Evolutionary conservation across 2,797 vertebrate genomes (phyloP), one percentile per base, ranked within the genome.

Genomic region (Loriculus beryllinus): DNA sequence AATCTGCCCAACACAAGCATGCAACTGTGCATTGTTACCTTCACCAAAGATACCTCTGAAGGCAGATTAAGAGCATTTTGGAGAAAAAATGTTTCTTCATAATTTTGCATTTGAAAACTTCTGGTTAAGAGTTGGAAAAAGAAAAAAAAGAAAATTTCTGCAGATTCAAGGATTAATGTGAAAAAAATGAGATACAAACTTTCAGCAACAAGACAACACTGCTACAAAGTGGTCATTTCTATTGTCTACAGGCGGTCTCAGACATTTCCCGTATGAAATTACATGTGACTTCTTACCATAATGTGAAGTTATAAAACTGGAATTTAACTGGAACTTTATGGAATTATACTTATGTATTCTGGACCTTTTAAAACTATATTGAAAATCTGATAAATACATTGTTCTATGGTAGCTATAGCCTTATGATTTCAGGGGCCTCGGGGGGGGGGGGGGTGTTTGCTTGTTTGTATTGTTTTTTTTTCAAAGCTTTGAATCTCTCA

Each of bases 191-290:
- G 59, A 35, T 69, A 92, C 75, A 93, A 95, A 92, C 87, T 86
- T 97, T 93, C 89, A 95, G 82, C 94, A 97, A 92, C 37, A 67
- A 74, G 68, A 67, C 96, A 97, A 92, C 94, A 92, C 80, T 95
- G 68, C 84, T 93, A 86, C 51, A 89, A 92, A 57, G 57, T 42
- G 23, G 56, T 86, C 70, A 91, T 94, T 96, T 97, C 95, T 95
- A 43, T 84, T 95, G 82, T 92, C 72, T 91, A 90, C 90, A 97
- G 89, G 74, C 69, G 42, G 51, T 94, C 83, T 95, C 93, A 93
- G 91, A 86, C 94, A 94, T 17, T 37, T 82, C 82, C 95, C 81
- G 86, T 91, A 86, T 78, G 89, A 92, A 96, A 94, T 96, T 86
- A 62, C 29, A 15, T 69, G 63, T 91, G 15, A 70, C 86, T 96